A percentile compares a stretch with the other conserved stretches of the same genome.
Conservation (phyloP, 2,888 invertebrate genomes). For the Thymelicus acteon region DNA sequence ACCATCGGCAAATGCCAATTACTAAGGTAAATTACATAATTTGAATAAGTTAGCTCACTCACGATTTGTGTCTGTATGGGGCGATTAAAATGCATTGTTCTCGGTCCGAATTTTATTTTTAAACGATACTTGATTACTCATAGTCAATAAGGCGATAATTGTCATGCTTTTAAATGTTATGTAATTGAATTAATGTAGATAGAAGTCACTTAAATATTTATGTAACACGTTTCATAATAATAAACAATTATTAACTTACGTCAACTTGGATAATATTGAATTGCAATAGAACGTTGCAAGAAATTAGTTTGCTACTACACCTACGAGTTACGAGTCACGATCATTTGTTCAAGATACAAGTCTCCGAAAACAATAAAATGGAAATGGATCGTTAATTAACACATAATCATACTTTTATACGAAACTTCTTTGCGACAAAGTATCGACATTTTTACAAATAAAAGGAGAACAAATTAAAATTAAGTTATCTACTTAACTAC, state of each 20-base stretch:
- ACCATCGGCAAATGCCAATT: slow-evolving; percentile 60
- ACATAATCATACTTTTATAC: neutral
- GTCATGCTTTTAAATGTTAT: slow-evolving; percentile 24
- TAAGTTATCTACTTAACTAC: too few species aligned
- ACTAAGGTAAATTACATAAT: slow-evolving; percentile 60
- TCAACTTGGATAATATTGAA: too few species aligned
- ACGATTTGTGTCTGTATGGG: slow-evolving; percentile 43
- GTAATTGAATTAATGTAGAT: slow-evolving; percentile 40
- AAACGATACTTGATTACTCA: slow-evolving; percentile 4
- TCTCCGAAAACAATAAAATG: neutral
- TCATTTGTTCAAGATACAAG: neutral
- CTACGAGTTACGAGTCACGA: neutral
- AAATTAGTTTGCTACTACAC: too few species aligned
- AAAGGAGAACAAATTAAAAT: too few species aligned
- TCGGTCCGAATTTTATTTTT: slow-evolving; percentile 40
- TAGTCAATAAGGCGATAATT: slow-evolving; percentile 41
- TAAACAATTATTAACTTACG: neutral
- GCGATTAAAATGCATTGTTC: slow-evolving; percentile 45
- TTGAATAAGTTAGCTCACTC: slow-evolving; percentile 34
- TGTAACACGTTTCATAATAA: neutral
- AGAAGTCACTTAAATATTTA: slow-evolving; percentile 17
- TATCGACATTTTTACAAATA: neutral
- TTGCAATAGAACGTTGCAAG: too few species aligned
- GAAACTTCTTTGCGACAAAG: neutral
- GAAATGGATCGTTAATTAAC: neutral